Conservation (phyloP, 1,140 invertebrate genomes). For the Microplitis mediator region DNA sequence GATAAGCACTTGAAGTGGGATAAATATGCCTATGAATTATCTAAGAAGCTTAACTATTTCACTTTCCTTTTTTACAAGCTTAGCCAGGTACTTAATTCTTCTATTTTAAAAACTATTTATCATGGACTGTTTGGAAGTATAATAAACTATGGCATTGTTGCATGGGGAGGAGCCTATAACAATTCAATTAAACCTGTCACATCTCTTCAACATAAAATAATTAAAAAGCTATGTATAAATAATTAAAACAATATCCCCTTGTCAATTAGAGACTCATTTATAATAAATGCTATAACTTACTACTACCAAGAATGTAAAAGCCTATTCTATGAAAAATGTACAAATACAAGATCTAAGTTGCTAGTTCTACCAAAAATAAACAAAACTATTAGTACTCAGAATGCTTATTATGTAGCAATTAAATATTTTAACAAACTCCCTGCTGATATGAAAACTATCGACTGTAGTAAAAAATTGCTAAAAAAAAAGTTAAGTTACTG, state of each 20-base stretch:
- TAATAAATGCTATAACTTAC: neutral
- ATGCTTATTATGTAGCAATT: no score
- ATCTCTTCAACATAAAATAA: neutral
- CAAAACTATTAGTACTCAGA: no score
- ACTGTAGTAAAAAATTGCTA: no score
- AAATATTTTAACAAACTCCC: no score
- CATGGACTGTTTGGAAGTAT: neutral
- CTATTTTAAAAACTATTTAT: neutral
- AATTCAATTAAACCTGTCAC: conserved; percentile 19
- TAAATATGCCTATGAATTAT: no score
- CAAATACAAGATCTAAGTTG: no score
- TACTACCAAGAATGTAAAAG: neutral
- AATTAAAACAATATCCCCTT: neutral
- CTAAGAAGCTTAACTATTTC: neutral
- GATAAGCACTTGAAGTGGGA: neutral
- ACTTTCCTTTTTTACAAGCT: neutral
- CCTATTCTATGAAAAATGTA: no score
- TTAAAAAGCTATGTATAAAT: neutral
- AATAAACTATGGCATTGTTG: neutral
- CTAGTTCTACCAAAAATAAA: no score
- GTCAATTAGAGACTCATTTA: neutral
- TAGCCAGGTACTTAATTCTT: neutral
- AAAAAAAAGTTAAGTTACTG: no score
- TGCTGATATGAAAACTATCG: no score
- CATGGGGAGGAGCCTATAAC: no score